Evolutionary conservation across 1,140 invertebrate genomes (phyloP).

Genomic region (Camponotus vicinus): DNA sequence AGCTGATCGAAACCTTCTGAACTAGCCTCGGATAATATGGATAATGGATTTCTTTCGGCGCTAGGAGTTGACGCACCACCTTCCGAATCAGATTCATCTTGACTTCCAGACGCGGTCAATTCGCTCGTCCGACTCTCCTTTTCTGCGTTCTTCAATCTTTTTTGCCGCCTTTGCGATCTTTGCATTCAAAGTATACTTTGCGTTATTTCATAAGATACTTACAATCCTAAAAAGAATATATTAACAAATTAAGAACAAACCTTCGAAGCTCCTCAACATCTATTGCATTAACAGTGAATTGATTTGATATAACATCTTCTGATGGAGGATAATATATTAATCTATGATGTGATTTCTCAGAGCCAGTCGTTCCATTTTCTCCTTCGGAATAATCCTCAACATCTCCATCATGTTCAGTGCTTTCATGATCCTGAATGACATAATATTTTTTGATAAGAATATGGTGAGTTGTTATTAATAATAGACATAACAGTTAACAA

Average conservation of each 20-base stretch:
- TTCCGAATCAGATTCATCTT: conserved; percentile 89
- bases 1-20: conserved; percentile 92
- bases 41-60: conserved; percentile 86
- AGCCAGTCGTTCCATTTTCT: conserved; percentile 90
- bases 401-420: conserved; percentile 94
- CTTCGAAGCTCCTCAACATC: conserved; percentile 93
- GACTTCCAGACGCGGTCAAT: conserved; percentile 89
- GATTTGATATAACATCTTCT: conserved; percentile 87
- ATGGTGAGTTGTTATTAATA: not conserved
- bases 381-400: conserved; percentile 95
- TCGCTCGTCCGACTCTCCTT: conserved; percentile 83
- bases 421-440: conserved; percentile 88
- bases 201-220: not conserved
- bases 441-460: not conserved
- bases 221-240: not conserved
- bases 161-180: conserved; percentile 90
- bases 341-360: conserved; percentile 88
- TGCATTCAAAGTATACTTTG: not conserved
- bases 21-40: conserved; percentile 89
- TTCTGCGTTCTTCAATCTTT: conserved; percentile 87
- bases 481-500: not conserved
- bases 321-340: conserved; percentile 86
- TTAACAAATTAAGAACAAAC: conserved; percentile 55
- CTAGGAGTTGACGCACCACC: conserved; percentile 88
- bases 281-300: conserved; percentile 95